These are phyloP conservation scores for Pseudorectes ferrugineus DNA, from an alignment of 2,113 vertebrate genomes.

Conservation along the genomic window DNA sequence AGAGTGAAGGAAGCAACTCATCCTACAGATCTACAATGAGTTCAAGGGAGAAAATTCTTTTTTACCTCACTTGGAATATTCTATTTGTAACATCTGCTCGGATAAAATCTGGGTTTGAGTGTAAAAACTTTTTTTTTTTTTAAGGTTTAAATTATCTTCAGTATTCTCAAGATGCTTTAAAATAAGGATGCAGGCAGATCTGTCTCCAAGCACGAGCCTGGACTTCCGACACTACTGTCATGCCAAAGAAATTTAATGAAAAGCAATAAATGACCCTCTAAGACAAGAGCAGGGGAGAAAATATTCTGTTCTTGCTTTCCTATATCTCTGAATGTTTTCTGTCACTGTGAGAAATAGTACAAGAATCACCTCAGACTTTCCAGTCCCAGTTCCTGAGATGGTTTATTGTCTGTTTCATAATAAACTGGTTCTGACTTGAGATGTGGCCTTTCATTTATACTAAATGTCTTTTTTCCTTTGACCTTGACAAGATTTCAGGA, in stretches of 20 bases:
- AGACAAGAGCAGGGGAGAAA: not conserved
- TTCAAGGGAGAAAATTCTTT: not conserved
- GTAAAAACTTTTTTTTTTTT: not conserved
- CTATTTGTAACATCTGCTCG: not conserved
- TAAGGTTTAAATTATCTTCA: not conserved
- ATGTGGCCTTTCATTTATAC: not conserved
- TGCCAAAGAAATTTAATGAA: not conserved
- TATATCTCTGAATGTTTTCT: not conserved
- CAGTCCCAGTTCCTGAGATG: not conserved
- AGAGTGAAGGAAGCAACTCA: not conserved
- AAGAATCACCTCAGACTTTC: not conserved
- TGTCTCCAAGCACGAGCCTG: not conserved
- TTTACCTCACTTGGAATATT: not conserved
- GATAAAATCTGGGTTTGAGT: not conserved
- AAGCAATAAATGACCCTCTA: not conserved
- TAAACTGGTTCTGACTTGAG: not conserved
- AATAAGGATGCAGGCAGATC: not conserved
- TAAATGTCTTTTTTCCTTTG: not conserved
- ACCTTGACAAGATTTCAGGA: not conserved
- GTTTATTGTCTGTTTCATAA: not conserved
- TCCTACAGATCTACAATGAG: not conserved
- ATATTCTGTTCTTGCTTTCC: not conserved
- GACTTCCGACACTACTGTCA: not conserved
- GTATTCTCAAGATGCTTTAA: not conserved
- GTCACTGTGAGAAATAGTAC: not conserved